phyloP scores from a whole-genome alignment of 2,888 invertebrate species.

The Esperia sulphurella region DNA sequence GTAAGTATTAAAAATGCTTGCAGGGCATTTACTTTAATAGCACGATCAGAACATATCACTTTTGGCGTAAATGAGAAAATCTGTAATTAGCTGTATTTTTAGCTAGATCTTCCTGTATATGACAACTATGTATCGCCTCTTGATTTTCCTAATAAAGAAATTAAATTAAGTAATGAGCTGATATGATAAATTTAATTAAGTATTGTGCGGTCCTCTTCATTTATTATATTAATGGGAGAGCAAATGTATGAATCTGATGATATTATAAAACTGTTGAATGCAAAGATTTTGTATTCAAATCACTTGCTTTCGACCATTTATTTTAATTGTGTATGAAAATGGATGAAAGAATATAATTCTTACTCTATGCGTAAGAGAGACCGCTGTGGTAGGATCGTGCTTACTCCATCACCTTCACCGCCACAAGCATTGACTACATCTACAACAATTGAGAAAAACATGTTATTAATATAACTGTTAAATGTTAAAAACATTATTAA shows the following conservation, averaged over 20 bases:
- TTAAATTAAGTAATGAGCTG: no score
- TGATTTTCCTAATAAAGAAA: no score
- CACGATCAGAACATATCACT: conserved; percentile 62
- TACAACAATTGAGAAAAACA: conserved; percentile 82
- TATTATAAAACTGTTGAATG: background rate
- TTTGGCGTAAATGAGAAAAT: no score
- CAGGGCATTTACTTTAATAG: conserved; percentile 33
- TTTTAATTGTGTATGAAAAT: background rate
- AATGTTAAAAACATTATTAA: conserved; percentile 13
- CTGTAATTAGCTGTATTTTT: no score
- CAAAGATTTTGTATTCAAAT: no score
- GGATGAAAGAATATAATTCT: conserved; percentile 34
- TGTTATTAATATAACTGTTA: conserved; percentile 40
- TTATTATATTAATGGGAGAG: background rate
- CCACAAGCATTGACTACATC: conserved; percentile 94
- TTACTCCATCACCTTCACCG: conserved; percentile 87
- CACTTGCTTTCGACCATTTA: background rate
- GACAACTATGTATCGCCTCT: no score
- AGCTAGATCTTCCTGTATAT: no score
- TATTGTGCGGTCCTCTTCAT: conserved; percentile 42
- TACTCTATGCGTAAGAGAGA: conserved; percentile 78
- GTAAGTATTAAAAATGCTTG: conserved; percentile 46
- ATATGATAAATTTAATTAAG: conserved; percentile 10
- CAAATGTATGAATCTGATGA: background rate
- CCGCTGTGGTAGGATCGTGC: conserved; percentile 79